These are phyloP conservation scores for Girardinus metallicus DNA, from an alignment of 2,797 vertebrate species.

Conservation along the genomic window DNA sequence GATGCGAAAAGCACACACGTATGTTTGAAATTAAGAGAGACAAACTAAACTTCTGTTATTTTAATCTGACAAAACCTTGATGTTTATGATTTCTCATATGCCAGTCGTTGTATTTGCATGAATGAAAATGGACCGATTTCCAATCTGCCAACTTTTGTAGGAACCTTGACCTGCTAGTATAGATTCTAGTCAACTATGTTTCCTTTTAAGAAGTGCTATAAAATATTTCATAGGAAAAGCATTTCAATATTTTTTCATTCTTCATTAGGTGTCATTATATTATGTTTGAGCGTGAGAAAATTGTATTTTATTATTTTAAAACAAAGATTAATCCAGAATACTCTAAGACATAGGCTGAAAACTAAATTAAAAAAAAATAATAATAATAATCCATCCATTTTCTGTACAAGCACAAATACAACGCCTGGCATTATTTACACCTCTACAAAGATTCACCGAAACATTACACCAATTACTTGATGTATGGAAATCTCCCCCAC, in stretches of 20 bases:
- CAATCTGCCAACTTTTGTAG: not conserved
- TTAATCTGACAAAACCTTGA: constrained; percentile 20
- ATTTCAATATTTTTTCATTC: not conserved
- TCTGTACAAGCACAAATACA: not conserved
- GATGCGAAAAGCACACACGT: constrained; percentile 18
- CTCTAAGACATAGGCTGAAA: not conserved
- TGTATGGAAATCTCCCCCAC: not conserved
- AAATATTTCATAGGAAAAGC: not conserved
- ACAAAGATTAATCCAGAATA: not conserved
- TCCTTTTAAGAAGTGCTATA: not conserved
- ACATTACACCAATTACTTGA: not conserved
- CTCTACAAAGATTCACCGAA: not conserved
- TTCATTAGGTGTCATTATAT: not conserved
- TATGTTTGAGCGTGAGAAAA: not conserved
- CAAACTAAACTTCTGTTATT: constrained; percentile 42
- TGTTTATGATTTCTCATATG: constrained; percentile 23
- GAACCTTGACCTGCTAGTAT: not conserved
- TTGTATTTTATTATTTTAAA: not conserved
- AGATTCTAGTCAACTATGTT: not conserved
- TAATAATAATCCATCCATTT: too few species aligned
- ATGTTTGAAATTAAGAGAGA: constrained; percentile 29
- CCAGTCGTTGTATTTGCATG: constrained; percentile 4
- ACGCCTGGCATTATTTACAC: not conserved
- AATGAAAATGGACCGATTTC: not conserved
- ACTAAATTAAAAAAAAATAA: too few species aligned